Conservation (phyloP, 2,113 vertebrate species). For the Channa maculata region DNA sequence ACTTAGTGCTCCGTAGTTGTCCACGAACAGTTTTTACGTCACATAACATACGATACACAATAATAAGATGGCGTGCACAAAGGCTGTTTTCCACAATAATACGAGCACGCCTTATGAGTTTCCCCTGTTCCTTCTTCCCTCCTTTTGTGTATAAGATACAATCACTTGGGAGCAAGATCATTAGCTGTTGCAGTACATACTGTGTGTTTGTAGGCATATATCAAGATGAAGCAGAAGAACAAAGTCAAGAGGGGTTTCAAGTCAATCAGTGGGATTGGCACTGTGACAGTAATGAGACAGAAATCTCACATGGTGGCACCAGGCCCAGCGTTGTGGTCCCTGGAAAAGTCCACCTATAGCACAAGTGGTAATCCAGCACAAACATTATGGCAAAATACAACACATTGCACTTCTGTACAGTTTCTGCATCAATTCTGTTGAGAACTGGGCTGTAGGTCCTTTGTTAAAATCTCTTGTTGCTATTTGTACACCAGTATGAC, state of each 20-base stretch:
- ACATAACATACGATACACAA: no score
- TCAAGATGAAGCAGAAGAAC: slow-evolving; percentile 52
- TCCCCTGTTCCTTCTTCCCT: slow-evolving; percentile 5
- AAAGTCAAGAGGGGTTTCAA: slow-evolving; percentile 68
- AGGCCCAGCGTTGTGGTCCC: slow-evolving; percentile 38
- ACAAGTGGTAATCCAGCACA: slow-evolving; percentile 74
- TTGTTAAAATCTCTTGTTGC: slow-evolving; percentile 28
- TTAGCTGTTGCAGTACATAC: slow-evolving; percentile 48
- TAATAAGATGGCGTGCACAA: no score
- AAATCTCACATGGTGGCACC: slow-evolving; percentile 44
- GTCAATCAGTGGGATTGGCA: slow-evolving; percentile 75
- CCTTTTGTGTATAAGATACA: slow-evolving; percentile 44
- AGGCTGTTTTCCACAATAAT: no score
- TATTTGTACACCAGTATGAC: slow-evolving; percentile 27
- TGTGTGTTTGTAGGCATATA: slow-evolving; percentile 57
- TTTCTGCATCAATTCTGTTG: slow-evolving; percentile 55
- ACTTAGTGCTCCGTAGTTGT: no score
- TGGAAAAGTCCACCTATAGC: slow-evolving; percentile 56
- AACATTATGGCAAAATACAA: slow-evolving; percentile 71
- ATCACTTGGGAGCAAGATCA: slow-evolving; percentile 54
- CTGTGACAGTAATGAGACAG: slow-evolving; percentile 64
- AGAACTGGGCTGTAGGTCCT: slow-evolving; percentile 38
- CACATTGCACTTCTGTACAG: slow-evolving; percentile 69
- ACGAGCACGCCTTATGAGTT: not conserved
- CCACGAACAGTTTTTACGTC: no score